Base-by-base conservation (phyloP, 2,888 invertebrate species). In the Aphelenchoides bicaudatus region DNA sequence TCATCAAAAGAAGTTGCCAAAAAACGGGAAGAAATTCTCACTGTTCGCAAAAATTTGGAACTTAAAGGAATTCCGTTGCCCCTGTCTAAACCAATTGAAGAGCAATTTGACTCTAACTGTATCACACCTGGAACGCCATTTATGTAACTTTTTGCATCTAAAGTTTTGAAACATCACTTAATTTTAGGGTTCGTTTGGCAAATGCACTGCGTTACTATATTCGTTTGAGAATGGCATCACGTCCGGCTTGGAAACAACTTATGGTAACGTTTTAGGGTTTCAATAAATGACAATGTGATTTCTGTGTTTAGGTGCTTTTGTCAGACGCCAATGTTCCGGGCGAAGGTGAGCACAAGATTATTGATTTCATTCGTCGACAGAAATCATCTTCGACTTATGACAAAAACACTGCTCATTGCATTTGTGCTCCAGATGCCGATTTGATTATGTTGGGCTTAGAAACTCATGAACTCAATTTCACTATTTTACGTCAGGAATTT, bases 321-420 rank as follows among this genome's bases (percentile, higher is more conserved):
- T 96, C 96, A 1, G 98, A 99, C 81, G 96, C 98, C 0, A 98
- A 94, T 81, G 93, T 91, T 3, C 93, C 93, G 0, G 93, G 93
- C 4, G 93, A 93, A 82, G 93, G 98, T 0, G 98, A 98, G 81
- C 98, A 98, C 80, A 98, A 98, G 83, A 96, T 98, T 71, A 98
- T 99, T 96, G 96, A 98, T 82, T 98, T 87, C 79, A 92, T 98
- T 71, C 85, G 98, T n/a, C 87, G 86, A 73, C 96, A 94, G 82
- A 86, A 94, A 81, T 87, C 88, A 86, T 80, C 74, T 58, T 63
- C 68, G 0, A 88, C 90, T 80, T 93, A 96, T 81, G 91, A 98
- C 82, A 92, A 98, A 0, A 96, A 99, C 81, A 96, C 96, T 0
- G 89, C 74, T 69, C 98, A 98, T 81, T 92, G 92, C 70, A 83